Conservation (phyloP, 2,888 invertebrate genomes). For the Neoaliturus tenellus region DNA sequence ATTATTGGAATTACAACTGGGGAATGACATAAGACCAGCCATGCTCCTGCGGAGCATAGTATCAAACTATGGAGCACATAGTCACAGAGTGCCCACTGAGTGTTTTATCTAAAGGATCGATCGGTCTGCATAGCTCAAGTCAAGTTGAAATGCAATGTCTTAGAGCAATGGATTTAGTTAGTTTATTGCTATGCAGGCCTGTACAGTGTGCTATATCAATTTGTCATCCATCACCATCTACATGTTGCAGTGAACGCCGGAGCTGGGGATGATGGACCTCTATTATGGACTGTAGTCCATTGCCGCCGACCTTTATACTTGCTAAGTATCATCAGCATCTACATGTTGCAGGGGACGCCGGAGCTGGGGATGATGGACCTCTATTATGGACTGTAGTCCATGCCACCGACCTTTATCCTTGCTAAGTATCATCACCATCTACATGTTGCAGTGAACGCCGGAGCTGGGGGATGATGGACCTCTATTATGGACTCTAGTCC, state of each 20-base stretch:
- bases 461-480: constrained; percentile 1
- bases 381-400: background rate
- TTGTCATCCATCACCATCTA: too few relatives aligned
- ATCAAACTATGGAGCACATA: too few relatives aligned
- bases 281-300: background rate
- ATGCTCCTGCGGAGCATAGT: too few relatives aligned
- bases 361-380: background rate
- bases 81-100: too few relatives aligned
- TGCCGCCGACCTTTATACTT: background rate
- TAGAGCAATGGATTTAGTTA: too few relatives aligned
- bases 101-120: too few relatives aligned
- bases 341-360: background rate
- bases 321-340: background rate
- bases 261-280: background rate
- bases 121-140: too few relatives aligned
- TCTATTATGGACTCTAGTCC: constrained; percentile 27
- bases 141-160: too few relatives aligned
- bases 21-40: too few relatives aligned
- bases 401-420: background rate
- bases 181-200: too few relatives aligned
- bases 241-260: background rate
- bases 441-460: background rate
- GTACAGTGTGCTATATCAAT: too few relatives aligned
- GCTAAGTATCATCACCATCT: background rate
- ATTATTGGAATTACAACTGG: too few relatives aligned